Conservation (phyloP, 2,888 invertebrate genomes). For the Encarsia formosa region DNA sequence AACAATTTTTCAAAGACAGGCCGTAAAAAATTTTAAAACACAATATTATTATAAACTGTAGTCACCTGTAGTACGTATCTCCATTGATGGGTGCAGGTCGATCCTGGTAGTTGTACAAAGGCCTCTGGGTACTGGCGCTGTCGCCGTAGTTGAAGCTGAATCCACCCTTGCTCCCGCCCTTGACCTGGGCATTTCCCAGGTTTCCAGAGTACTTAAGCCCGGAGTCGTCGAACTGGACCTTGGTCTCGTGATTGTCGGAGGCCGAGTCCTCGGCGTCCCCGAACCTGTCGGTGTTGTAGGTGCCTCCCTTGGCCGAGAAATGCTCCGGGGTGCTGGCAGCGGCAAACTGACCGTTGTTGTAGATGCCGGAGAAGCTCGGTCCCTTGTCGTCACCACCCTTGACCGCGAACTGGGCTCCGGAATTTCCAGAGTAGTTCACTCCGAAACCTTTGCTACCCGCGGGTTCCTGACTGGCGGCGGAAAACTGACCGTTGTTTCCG, state of each 20-base stretch:
- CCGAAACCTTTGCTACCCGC: not conserved
- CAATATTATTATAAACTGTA: too few relatives aligned
- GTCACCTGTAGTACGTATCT: not conserved
- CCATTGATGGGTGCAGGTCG: not conserved
- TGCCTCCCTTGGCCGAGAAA: not conserved
- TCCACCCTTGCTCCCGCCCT: not conserved
- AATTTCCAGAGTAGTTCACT: not conserved
- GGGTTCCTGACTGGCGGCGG: not conserved
- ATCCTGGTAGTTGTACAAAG: not conserved
- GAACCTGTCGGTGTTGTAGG: not conserved
- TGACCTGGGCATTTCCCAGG: constrained; percentile 5
- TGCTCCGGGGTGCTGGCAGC: not conserved
- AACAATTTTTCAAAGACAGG: too few relatives aligned
- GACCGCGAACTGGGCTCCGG: not conserved
- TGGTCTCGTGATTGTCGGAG: constrained; percentile 17
- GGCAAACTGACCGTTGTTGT: not conserved
- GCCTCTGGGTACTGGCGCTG: not conserved
- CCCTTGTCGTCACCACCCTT: not conserved
- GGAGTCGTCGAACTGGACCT: constrained; percentile 8
- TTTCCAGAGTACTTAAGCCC: not conserved
- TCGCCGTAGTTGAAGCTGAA: not conserved
- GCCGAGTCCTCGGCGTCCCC: constrained; percentile 8
- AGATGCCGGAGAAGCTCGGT: not conserved
- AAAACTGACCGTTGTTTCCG: too few relatives aligned
- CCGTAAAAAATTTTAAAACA: too few relatives aligned